Percentiles rank a stretch among this genome's conserved stretches.
These are phyloP conservation scores for Sclerurus mexicanus DNA, from an alignment of 2,113 vertebrate genomes.

Conservation along the genomic window DNA sequence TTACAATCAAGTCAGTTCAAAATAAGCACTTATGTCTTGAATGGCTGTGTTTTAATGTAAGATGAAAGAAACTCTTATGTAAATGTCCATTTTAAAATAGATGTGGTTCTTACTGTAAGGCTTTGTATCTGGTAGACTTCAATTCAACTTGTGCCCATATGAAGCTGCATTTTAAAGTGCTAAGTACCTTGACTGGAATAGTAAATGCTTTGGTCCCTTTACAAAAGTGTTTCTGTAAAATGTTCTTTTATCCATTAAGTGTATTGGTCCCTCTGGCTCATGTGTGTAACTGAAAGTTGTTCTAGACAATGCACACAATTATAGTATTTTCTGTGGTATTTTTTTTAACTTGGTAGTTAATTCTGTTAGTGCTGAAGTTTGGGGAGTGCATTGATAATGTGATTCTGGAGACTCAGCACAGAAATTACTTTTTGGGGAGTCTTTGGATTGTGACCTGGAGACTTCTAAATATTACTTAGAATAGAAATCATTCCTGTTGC, in stretches of 20 bases:
- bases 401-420: neutral
- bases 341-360: neutral
- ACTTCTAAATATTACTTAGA: neutral
- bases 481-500: neutral
- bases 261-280: neutral
- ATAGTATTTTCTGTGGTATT: neutral
- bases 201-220: neutral
- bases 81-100: slow-evolving; percentile 15
- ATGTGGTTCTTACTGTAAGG: neutral
- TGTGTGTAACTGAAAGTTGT: neutral
- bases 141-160: neutral
- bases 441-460: neutral
- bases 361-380: neutral
- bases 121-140: neutral
- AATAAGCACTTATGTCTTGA: neutral
- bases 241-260: neutral
- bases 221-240: neutral
- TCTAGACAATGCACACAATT: neutral
- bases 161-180: neutral
- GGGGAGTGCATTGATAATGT: neutral
- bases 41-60: neutral
- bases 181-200: neutral
- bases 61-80: slow-evolving; percentile 5
- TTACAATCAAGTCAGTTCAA: neutral
- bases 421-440: neutral